Conservation (phyloP, 2,888 invertebrate species). For the Chymomyza fuscimana region DNA sequence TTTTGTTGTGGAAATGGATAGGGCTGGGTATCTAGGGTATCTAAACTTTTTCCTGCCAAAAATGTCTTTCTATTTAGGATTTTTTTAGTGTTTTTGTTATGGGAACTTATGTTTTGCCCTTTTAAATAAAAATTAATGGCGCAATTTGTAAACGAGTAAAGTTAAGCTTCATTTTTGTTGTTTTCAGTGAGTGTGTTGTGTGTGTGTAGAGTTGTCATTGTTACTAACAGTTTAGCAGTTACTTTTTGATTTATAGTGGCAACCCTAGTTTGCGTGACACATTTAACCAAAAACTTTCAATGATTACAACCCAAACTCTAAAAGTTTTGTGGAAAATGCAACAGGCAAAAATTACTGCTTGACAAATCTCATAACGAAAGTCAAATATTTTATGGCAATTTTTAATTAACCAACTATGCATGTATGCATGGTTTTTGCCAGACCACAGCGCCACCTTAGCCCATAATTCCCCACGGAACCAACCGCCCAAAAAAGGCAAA, state of each 20-base stretch:
- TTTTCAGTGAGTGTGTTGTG: too few species aligned
- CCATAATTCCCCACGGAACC: background rate
- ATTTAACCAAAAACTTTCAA: background rate
- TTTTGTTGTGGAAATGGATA: too few species aligned
- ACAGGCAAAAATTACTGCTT: constrained; percentile 8
- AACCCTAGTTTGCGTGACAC: background rate
- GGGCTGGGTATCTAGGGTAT: too few species aligned
- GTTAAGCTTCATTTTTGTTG: background rate
- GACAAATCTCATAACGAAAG: constrained; percentile 26
- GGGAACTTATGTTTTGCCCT: constrained; percentile 17
- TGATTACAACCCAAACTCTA: background rate
- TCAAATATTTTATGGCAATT: constrained; percentile 56
- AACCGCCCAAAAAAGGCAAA: constrained; percentile 46
- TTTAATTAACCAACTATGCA: constrained; percentile 65
- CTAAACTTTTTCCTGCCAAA: too few species aligned
- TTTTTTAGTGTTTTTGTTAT: constrained; percentile 37
- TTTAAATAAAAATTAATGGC: constrained; percentile 46
- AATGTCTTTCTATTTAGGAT: too few species aligned
- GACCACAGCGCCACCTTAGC: background rate
- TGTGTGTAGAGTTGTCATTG: constrained; percentile 14
- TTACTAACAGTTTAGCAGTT: constrained; percentile 4
- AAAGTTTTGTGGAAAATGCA: background rate
- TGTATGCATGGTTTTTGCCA: constrained; percentile 22
- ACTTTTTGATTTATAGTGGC: constrained; percentile 21
- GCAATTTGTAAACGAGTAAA: constrained; percentile 37